A percentile compares a stretch with the other conserved stretches of the same genome.
phyloP scores from a whole-genome alignment of 1,140 invertebrate species.

The Periplaneta americana region DNA sequence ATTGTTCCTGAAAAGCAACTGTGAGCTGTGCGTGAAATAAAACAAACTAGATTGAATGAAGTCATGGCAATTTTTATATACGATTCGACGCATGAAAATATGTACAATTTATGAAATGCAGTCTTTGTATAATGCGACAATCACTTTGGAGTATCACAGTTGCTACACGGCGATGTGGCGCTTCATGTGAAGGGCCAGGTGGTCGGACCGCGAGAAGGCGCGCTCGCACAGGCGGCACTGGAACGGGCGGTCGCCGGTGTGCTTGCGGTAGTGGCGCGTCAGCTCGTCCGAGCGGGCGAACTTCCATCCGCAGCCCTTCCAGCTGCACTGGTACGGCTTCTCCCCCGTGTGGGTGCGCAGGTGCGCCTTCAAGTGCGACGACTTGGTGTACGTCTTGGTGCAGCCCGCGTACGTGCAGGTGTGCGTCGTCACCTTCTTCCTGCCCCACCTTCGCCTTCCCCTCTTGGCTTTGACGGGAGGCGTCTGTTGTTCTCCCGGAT shows the following conservation, averaged over 20 bases:
- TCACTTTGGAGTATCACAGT: neutral
- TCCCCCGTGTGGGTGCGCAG: slow-evolving; percentile 65
- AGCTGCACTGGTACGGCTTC: slow-evolving; percentile 65
- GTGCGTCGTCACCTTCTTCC: slow-evolving; percentile 47
- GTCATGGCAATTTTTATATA: neutral
- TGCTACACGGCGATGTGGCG: slow-evolving; percentile 46
- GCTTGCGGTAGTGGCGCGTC: slow-evolving; percentile 57
- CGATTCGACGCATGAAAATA: neutral
- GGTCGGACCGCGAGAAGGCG: slow-evolving; percentile 59
- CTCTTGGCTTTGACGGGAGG: slow-evolving; percentile 23
- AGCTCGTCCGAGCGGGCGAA: slow-evolving; percentile 69
- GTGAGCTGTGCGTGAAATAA: too few species aligned
- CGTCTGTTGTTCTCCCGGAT: neutral
- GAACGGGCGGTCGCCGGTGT: slow-evolving; percentile 58
- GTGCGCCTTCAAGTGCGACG: slow-evolving; percentile 69
- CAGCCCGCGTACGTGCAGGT: slow-evolving; percentile 56
- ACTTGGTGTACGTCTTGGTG: slow-evolving; percentile 65
- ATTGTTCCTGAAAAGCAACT: too few species aligned
- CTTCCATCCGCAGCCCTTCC: slow-evolving; percentile 68
- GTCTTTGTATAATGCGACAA: neutral
- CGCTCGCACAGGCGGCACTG: slow-evolving; percentile 54
- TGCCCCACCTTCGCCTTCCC: slow-evolving; percentile 43
- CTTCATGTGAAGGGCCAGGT: slow-evolving; percentile 61
- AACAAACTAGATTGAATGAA: too few species aligned
- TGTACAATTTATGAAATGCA: neutral